Base-by-base conservation (phyloP, 1,140 invertebrate species). In the Philopotamus ludificatus region DNA sequence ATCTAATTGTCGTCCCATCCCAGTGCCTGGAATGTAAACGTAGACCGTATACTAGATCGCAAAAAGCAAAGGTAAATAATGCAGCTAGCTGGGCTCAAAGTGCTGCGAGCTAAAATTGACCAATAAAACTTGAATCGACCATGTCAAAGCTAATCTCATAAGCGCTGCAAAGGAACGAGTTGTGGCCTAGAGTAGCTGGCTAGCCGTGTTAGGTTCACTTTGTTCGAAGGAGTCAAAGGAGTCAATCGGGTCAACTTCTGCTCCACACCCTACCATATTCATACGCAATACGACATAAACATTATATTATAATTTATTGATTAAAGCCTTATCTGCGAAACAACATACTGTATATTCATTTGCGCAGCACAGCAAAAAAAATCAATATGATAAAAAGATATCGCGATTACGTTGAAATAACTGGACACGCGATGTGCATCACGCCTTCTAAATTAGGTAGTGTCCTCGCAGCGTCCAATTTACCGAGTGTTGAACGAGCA, bases 121-220 rank as follows among this genome's bases (percentile, higher is more conserved):
- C 63, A 65, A 58, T 58, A 58, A 65, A 58, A 26, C 39, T 47
- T 16, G 39, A 47, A 39, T 47, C 23, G 54, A 59, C 59, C 22
- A 20, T 61, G 59, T 61, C 59, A 61, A 61, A 61, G 59, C 42
- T 61, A 61, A 61, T 61, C 59, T 47, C 20, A 22, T 61, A 47
- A 49, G 59, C 42, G 26, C 16, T 61, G 42, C 59, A 47, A 50
- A 61, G 42, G 7, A 39, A 16, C 44, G 18, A 47, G 28, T 12
- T 7, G 4, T 7, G 28, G n/a, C n/a, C 28, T 34, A 4, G 28
- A 34, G 28, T 34, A 34, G 28, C 28, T n/a, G n/a, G n/a, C n/a
- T n/a, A n/a, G n/a, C n/a, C n/a, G n/a, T n/a, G n/a, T n/a, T n/a
- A n/a, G n/a, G n/a, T n/a, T 34, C 28, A 34, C 28, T 34, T 34